Percentiles rank a stretch among this genome's conserved stretches.
Conservation (phyloP, 2,888 invertebrate genomes). For the Drosophila anomalata region DNA sequence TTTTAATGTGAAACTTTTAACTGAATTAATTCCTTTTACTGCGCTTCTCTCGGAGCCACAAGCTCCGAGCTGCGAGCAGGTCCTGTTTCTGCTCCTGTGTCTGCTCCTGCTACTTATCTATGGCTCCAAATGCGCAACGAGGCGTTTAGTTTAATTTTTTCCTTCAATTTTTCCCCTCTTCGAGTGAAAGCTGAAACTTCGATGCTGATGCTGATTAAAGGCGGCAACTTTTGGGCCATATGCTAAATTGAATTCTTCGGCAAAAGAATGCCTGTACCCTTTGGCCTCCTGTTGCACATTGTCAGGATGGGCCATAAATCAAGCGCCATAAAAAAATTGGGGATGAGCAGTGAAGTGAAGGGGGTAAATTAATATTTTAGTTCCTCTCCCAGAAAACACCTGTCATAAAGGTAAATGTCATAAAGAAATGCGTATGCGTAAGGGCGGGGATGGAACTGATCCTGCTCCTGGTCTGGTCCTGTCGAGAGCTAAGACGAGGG, state of each 20-base stretch:
- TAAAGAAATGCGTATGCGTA: constrained; percentile 63
- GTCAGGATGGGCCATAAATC: constrained; percentile 59
- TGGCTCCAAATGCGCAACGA: constrained; percentile 56
- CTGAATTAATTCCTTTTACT: constrained; percentile 77
- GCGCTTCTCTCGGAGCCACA: constrained; percentile 41
- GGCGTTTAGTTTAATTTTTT: constrained; percentile 67
- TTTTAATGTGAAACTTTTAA: constrained; percentile 76
- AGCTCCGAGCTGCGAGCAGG: neutral
- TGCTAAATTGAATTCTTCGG: constrained; percentile 30
- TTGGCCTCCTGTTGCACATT: constrained; percentile 31
- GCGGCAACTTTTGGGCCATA: constrained; percentile 34
- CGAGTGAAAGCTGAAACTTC: constrained; percentile 1
- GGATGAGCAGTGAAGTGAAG: constrained; percentile 55
- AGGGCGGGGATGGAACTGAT: constrained; percentile 29
- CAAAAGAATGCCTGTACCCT: constrained; percentile 3
- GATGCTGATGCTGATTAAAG: constrained; percentile 41
- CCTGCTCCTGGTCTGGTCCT: constrained; percentile 5
- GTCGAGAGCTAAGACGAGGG: neutral
- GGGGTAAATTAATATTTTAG: constrained; percentile 73
- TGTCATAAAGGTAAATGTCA: constrained; percentile 77
- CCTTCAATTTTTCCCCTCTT: constrained; percentile 18
- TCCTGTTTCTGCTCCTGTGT: constrained; percentile 40
- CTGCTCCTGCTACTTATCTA: constrained; percentile 45
- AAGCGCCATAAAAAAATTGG: constrained; percentile 51
- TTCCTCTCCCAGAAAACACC: constrained; percentile 54